Conservation (phyloP, 2,888 invertebrate genomes). For the Orthosia incerta region DNA sequence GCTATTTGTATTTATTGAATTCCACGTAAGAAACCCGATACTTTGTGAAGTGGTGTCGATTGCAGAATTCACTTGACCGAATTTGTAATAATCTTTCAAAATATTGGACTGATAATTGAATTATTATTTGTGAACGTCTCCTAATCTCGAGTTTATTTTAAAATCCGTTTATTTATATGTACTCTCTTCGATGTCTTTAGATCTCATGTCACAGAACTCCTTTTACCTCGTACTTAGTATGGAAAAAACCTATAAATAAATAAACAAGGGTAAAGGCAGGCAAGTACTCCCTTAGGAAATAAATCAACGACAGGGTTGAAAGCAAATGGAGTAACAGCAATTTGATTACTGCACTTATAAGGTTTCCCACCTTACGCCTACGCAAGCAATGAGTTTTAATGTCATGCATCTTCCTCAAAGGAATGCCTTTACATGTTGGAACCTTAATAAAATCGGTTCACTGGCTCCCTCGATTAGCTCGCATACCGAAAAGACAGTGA, state of each 20-base stretch:
- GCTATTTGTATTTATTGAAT: conserved; percentile 26
- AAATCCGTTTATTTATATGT: no score
- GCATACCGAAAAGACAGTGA: conserved; percentile 54
- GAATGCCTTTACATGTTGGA: conserved; percentile 42
- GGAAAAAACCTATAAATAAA: conserved; percentile 12
- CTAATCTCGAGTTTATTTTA: no score
- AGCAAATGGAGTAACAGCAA: conserved; percentile 50
- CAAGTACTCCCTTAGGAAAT: conserved; percentile 35
- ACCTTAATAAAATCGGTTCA: conserved; percentile 64
- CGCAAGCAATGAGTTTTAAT: conserved; percentile 46
- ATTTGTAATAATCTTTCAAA: no score
- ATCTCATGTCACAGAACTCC: conserved; percentile 8
- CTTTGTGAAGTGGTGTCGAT: no score
- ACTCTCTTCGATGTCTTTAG: background rate
- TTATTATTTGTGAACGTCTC: no score
- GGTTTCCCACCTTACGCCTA: conserved; percentile 23
- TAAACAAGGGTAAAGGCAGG: conserved; percentile 3
- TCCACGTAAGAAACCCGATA: background rate
- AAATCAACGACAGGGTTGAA: conserved; percentile 46
- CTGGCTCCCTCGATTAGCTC: conserved; percentile 58
- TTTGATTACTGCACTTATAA: conserved; percentile 55
- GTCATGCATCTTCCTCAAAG: conserved; percentile 56
- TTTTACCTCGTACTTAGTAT: conserved; percentile 9
- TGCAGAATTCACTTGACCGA: no score
- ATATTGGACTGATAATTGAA: no score